phyloP scores from a whole-genome alignment of 2,797 vertebrate genomes.

The Poecile montanus region DNA sequence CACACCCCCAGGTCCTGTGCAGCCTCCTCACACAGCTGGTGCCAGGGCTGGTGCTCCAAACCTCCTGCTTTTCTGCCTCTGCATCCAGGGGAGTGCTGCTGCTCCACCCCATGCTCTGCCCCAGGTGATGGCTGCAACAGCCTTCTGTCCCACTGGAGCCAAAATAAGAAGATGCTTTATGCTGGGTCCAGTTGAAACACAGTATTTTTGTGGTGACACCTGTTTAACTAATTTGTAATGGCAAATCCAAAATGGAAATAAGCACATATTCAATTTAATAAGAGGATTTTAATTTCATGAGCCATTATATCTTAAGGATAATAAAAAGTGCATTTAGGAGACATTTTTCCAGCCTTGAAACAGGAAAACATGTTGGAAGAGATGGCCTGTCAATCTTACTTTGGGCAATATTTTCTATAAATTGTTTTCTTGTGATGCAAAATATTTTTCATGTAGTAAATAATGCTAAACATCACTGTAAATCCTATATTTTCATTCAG shows the following conservation, averaged over 20 bases:
- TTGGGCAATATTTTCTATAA: background rate
- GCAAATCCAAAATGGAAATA: background rate
- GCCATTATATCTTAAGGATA: background rate
- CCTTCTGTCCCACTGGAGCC: background rate
- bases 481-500: background rate
- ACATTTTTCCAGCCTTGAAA: background rate
- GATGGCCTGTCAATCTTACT: background rate
- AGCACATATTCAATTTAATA: background rate
- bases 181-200: background rate
- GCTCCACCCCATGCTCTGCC: background rate
- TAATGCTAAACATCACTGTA: background rate
- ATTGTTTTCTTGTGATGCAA: background rate
- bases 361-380: background rate
- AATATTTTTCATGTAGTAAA: background rate
- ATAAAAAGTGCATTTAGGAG: background rate
- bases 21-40: background rate
- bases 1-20: background rate
- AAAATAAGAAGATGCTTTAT: background rate
- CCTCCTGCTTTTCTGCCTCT: background rate
- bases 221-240: background rate
- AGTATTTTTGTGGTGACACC: background rate
- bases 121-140: rapidly evolving
- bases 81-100: background rate
- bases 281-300: background rate
- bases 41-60: background rate